These are phyloP conservation scores for Zosterops hypoxanthus DNA, from an alignment of 2,113 vertebrate species.

Conservation along the genomic window DNA sequence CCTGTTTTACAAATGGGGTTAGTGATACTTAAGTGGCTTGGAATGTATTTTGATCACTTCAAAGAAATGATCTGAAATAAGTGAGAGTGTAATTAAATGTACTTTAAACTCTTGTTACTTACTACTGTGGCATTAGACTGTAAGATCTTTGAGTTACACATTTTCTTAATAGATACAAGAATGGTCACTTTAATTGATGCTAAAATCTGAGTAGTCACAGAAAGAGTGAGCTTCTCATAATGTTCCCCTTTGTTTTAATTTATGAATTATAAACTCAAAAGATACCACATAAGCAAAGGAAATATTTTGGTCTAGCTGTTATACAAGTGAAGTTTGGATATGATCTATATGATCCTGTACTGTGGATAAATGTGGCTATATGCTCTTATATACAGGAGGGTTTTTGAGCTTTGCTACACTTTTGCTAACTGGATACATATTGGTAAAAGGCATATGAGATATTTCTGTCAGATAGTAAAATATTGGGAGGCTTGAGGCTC, in stretches of 20 bases:
- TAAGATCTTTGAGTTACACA: neutral
- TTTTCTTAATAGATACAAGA: neutral
- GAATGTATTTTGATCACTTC: neutral
- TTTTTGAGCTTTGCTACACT: neutral
- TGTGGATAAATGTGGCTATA: neutral
- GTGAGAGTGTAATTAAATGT: neutral
- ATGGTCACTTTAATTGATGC: neutral
- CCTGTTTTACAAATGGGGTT: neutral
- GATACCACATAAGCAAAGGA: neutral
- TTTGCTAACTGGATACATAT: neutral
- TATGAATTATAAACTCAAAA: neutral
- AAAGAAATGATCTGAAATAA: neutral
- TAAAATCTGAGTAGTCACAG: neutral
- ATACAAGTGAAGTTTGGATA: neutral
- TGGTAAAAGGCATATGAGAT: neutral
- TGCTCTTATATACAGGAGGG: neutral
- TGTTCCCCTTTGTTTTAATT: neutral
- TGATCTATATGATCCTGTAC: neutral
- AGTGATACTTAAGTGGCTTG: neutral
- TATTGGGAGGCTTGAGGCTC: neutral
- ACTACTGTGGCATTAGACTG: neutral
- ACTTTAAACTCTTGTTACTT: neutral
- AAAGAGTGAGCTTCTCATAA: neutral
- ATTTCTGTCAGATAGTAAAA: neutral
- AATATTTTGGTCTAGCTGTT: neutral